Conservation (phyloP, 2,797 vertebrate species). For the Zalophus californianus region DNA sequence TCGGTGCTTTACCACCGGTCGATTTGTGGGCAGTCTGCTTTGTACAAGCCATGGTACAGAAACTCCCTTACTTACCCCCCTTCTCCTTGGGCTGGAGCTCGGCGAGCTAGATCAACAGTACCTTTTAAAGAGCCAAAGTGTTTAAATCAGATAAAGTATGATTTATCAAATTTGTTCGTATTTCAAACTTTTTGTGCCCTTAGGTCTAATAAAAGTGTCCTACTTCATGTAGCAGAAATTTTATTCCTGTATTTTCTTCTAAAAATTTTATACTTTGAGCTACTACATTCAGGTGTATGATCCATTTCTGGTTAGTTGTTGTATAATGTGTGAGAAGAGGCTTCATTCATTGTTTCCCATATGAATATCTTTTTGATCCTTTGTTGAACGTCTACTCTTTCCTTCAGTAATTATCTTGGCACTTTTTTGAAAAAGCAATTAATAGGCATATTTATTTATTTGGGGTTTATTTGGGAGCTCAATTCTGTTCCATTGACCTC, state of each 20-base stretch:
- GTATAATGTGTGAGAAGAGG: neutral
- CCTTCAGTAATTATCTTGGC: neutral
- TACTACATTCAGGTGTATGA: neutral
- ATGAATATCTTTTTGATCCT: neutral
- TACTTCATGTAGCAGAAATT: neutral
- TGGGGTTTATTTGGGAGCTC: neutral
- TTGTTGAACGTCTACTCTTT: neutral
- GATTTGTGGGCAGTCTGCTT: slow-evolving; percentile 91
- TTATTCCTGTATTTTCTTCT: neutral
- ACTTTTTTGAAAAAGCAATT: neutral
- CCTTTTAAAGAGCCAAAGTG: neutral
- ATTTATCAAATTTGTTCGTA: neutral
- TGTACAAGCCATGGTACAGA: slow-evolving; percentile 89
- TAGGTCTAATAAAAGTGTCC: neutral
- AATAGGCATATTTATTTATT: neutral
- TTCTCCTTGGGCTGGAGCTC: no score
- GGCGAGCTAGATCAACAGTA: neutral
- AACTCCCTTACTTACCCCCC: slow-evolving; percentile 86
- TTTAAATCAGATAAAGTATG: neutral
- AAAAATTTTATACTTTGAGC: neutral
- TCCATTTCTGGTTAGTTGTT: neutral
- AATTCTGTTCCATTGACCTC: neutral
- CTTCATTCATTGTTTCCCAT: neutral
- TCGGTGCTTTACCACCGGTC: slow-evolving; percentile 90
- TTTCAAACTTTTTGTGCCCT: neutral